A percentile compares a stretch with the other conserved stretches of the same genome.
These are phyloP conservation scores for Desmodus rotundus DNA, from an alignment of 2,113 vertebrate species.

Conservation along the genomic window DNA sequence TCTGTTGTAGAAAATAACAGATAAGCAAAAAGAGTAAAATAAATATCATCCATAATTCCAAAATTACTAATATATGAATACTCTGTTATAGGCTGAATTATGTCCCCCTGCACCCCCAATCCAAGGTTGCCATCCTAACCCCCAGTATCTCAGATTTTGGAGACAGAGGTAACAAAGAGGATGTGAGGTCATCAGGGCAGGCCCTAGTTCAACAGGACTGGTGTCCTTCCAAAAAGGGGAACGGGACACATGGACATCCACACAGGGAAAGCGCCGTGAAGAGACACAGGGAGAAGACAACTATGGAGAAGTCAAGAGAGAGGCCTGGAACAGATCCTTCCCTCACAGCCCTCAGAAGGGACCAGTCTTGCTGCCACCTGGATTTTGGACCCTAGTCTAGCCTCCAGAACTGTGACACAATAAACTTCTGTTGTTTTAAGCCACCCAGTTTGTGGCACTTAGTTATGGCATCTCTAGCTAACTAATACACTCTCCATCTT, in stretches of 20 bases:
- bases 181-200: neutral
- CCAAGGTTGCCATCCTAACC: neutral
- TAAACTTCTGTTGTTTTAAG: neutral
- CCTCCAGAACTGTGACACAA: neutral
- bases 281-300: neutral
- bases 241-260: neutral
- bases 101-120: neutral
- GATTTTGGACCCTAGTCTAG: neutral
- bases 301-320: neutral
- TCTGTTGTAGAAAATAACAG: neutral
- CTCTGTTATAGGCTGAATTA: neutral
- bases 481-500: neutral
- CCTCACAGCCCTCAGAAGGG: neutral
- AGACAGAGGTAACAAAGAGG: neutral
- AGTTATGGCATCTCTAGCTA: neutral
- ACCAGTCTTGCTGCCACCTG: neutral
- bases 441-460: neutral
- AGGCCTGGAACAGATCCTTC: neutral
- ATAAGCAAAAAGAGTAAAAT: neutral
- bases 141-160: neutral
- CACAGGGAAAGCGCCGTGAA: neutral
- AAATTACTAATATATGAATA: neutral
- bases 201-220: neutral
- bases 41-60: neutral
- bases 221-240: neutral